A percentile compares a stretch with the other conserved stretches of the same genome.
Conservation (phyloP, 2,113 vertebrate species). For the Spilogale gracilis region DNA sequence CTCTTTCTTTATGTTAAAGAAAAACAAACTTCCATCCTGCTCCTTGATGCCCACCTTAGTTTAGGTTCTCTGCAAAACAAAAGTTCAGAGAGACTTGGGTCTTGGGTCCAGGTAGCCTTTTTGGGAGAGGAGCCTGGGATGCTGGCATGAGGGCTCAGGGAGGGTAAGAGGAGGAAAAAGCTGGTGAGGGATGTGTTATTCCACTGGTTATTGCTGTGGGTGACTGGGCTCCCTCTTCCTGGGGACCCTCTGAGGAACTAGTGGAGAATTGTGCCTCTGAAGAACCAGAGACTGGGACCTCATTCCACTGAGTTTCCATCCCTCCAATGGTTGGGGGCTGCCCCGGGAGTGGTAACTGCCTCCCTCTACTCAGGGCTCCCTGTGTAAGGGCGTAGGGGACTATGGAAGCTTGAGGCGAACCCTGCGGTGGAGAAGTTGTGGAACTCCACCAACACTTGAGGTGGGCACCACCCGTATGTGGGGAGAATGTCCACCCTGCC, state of each 20-base stretch:
- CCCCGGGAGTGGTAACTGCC: not conserved
- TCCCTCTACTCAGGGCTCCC: accelerated
- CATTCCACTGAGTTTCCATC: not conserved
- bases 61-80: not conserved
- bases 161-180: not conserved
- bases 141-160: not conserved
- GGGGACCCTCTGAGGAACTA: not conserved
- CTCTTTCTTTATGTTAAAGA: not conserved
- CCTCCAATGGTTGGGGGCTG: not conserved
- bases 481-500: not conserved
- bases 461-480: too few species aligned
- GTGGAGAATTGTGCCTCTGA: not conserved
- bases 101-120: not conserved
- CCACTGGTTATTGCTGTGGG: not conserved
- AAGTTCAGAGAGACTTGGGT: not conserved
- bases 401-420: not conserved
- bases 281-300: not conserved
- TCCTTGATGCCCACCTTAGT: not conserved
- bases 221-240: not conserved
- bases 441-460: not conserved
- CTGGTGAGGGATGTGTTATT: not conserved
- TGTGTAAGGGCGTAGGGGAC: not conserved
- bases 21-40: not conserved
- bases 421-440: not conserved
- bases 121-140: not conserved